These are phyloP conservation scores for Harlomillsia oculata DNA, from an alignment of 1,140 invertebrate species.

Conservation along the genomic window DNA sequence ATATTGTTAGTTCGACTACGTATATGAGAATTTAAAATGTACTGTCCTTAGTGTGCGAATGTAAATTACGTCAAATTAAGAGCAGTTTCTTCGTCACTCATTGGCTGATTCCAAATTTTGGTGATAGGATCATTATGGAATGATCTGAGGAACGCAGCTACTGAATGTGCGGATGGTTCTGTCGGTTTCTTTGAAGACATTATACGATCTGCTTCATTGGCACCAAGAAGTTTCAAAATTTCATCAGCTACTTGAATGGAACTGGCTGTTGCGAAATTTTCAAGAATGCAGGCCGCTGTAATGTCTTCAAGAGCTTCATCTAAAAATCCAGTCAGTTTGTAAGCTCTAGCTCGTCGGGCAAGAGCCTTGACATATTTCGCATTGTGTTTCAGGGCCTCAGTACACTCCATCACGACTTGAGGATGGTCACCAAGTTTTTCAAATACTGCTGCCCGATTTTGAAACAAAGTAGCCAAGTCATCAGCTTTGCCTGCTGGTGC, in stretches of 20 bases:
- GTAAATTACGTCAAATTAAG: too few species aligned
- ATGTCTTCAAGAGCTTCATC: constrained; percentile 78
- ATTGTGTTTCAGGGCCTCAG: constrained; percentile 72
- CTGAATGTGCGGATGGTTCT: constrained; percentile 72
- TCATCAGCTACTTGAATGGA: constrained; percentile 72
- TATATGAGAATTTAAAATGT: too few species aligned
- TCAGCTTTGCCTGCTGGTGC: constrained; percentile 60
- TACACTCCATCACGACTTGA: constrained; percentile 75
- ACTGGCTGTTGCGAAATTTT: constrained; percentile 70
- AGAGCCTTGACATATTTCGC: constrained; percentile 83
- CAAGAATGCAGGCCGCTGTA: constrained; percentile 80
- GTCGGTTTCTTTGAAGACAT: constrained; percentile 56
- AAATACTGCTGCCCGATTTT: constrained; percentile 89
- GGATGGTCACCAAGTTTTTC: constrained; percentile 80
- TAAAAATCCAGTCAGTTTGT: constrained; percentile 66
- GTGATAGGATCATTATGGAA: constrained; percentile 32
- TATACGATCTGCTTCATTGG: constrained; percentile 56
- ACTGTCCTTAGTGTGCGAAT: too few species aligned
- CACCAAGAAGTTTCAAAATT: constrained; percentile 66
- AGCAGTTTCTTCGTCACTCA: too few species aligned
- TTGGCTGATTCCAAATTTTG: constrained; percentile 20
- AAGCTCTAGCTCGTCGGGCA: constrained; percentile 67
- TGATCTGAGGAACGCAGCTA: constrained; percentile 52
- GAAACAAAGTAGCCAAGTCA: constrained; percentile 82
- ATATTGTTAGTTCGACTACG: too few species aligned